Percentiles rank a stretch among this genome's conserved stretches.
Evolutionary conservation across 2,888 invertebrate species (phyloP).

Genomic region (Lingula anatina): DNA sequence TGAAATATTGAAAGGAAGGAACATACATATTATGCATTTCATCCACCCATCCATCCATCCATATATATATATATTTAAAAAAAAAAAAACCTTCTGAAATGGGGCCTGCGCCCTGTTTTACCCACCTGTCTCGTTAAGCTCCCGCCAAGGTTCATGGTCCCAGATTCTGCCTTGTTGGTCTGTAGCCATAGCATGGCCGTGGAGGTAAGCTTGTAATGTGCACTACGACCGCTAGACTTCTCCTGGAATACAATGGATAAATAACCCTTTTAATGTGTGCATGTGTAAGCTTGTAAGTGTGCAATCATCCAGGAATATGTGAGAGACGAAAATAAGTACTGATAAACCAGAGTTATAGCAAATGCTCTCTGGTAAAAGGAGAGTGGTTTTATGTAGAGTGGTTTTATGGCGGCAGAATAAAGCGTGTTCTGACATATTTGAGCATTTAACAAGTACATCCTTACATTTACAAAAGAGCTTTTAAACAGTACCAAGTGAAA

Average conservation of each 20-base stretch:
- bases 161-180: constrained; percentile 89
- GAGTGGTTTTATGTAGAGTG: no score
- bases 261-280: not conserved
- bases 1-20: constrained; percentile 50
- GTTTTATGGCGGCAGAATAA: no score
- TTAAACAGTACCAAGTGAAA: no score
- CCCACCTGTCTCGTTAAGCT: constrained; percentile 90
- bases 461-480: no score
- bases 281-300: no score
- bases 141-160: constrained; percentile 98
- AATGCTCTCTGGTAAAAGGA: no score
- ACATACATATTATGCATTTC: not conserved
- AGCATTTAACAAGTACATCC: no score
- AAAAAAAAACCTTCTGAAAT: not conserved
- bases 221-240: constrained; percentile 81
- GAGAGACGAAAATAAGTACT: no score
- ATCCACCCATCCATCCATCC: not conserved
- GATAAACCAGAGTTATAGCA: no score
- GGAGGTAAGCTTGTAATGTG: constrained; percentile 97
- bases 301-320: no score
- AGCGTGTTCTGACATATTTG: no score
- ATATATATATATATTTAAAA: not conserved
- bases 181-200: constrained; percentile 99
- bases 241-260: constrained; percentile 58
- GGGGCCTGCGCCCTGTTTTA: not conserved